Conservation (phyloP, 2,797 vertebrate genomes). For the Trichosurus vulpecula region DNA sequence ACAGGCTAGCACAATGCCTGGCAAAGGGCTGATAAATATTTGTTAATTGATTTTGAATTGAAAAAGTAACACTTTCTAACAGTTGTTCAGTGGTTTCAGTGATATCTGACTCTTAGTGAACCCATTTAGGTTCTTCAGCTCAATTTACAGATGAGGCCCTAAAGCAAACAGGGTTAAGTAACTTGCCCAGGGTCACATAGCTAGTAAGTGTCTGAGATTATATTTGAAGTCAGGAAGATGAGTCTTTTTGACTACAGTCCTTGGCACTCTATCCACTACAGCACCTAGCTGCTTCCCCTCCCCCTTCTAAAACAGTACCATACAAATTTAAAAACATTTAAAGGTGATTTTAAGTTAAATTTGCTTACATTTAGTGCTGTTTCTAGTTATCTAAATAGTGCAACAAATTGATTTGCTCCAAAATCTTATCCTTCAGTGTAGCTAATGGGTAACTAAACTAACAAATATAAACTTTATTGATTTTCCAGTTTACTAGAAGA, state of each 20-base stretch:
- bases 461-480: slow-evolving; percentile 47
- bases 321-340: not conserved
- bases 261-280: not conserved
- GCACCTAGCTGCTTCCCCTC: not conserved
- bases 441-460: slow-evolving; percentile 6
- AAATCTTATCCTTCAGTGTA: slow-evolving; percentile 1
- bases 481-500: slow-evolving; percentile 57
- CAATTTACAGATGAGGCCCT: not conserved
- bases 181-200: not conserved
- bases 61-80: not conserved
- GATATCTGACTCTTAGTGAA: not conserved
- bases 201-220: not conserved
- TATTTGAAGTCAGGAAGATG: not conserved
- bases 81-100: not conserved
- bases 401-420: slow-evolving; percentile 47
- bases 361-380: not conserved
- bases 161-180: not conserved
- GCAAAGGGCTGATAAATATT: not conserved
- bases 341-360: not conserved
- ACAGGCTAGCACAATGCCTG: not conserved
- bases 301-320: not conserved
- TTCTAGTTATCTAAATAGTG: slow-evolving; percentile 26
- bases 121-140: not conserved
- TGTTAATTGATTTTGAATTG: not conserved
- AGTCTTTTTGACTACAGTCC: not conserved